phyloP scores from a whole-genome alignment of 2,797 vertebrate genomes.

The Pseudochirops corinnae region DNA sequence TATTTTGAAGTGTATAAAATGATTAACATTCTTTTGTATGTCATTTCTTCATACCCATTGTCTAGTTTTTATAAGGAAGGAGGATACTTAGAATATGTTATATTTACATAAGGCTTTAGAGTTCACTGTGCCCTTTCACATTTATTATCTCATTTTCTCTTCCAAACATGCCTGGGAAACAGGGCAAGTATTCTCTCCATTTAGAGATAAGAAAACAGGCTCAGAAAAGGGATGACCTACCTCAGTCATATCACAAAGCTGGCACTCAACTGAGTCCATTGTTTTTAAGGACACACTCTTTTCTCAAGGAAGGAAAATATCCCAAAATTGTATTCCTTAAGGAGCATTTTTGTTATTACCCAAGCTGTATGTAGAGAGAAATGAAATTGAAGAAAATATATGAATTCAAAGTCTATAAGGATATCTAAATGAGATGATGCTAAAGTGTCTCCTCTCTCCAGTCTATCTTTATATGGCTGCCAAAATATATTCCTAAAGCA shows the following conservation, averaged over 20 bases:
- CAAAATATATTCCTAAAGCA: background rate
- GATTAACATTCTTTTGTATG: background rate
- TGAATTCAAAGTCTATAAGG: background rate
- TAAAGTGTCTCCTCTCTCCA: background rate
- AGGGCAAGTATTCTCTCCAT: background rate
- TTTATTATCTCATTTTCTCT: background rate
- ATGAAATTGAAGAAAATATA: background rate
- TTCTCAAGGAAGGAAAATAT: constrained; percentile 40
- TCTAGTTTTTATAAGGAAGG: constrained; percentile 51
- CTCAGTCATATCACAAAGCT: background rate
- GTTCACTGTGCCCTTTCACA: background rate
- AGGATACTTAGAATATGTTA: background rate
- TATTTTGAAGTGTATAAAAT: background rate
- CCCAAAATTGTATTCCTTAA: constrained; percentile 31
- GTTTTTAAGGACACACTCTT: background rate
- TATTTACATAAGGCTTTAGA: background rate
- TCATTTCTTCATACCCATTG: background rate
- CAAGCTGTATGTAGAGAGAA: background rate
- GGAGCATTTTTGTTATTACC: background rate
- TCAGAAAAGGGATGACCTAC: background rate
- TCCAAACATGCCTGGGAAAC: background rate
- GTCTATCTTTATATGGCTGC: background rate
- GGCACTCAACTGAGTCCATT: background rate
- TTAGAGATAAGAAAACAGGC: background rate
- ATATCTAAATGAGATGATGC: background rate